Percentiles rank a stretch among this genome's conserved stretches.
phyloP scores from a whole-genome alignment of 2,888 invertebrate genomes.

The Ectemnius lituratus region DNA sequence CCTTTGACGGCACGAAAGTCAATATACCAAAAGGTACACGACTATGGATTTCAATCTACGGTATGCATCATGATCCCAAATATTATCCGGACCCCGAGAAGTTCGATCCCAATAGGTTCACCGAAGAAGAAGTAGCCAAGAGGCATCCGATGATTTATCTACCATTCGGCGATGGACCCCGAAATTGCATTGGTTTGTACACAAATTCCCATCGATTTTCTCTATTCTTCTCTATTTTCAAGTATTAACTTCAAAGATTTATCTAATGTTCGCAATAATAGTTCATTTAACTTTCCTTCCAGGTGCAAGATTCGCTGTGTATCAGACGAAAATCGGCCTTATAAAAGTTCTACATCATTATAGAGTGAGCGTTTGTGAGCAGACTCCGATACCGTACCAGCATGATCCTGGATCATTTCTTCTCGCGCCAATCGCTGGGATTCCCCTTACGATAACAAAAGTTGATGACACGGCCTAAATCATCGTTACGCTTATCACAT shows the following conservation, averaged over 20 bases:
- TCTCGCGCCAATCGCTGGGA: neutral
- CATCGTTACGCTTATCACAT: no score
- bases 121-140: slow-evolving; percentile 46
- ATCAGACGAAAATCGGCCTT: slow-evolving; percentile 17
- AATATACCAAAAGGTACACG: slow-evolving; percentile 53
- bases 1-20: slow-evolving; percentile 56
- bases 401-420: neutral
- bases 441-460: neutral
- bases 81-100: slow-evolving; percentile 65
- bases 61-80: slow-evolving; percentile 61
- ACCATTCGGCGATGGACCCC: slow-evolving; percentile 71
- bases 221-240: no score
- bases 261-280: no score
- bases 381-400: slow-evolving; percentile 10
- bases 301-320: slow-evolving; percentile 13
- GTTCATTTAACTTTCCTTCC: neutral
- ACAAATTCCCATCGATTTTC: neutral
- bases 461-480: neutral
- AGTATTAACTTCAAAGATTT: no score
- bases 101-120: slow-evolving; percentile 68
- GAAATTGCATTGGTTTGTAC: slow-evolving; percentile 69
- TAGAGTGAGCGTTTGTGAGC: slow-evolving; percentile 11
- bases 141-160: slow-evolving; percentile 63
- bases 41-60: slow-evolving; percentile 59
- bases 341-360: slow-evolving; percentile 19